Evolutionary conservation across 2,888 invertebrate species (phyloP).

Genomic region (Baccha elongata): DNA sequence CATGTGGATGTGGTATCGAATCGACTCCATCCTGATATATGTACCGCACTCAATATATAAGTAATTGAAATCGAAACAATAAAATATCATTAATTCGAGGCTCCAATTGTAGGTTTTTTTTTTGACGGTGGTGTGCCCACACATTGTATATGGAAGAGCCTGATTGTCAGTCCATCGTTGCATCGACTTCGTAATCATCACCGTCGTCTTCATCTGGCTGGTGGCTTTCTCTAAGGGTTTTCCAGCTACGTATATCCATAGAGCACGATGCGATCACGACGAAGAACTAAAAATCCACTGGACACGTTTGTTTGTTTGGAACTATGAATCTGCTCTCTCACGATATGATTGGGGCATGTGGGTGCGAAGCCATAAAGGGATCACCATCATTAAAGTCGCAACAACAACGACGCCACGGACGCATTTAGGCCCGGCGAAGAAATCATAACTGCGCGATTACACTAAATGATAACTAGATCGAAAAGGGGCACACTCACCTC

Average conservation of each 20-base stretch:
- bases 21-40: conserved; percentile 39
- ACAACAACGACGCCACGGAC: neutral
- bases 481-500: conserved; percentile 38
- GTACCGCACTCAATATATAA: conserved; percentile 69
- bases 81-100: conserved; percentile 74
- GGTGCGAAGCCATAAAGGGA: conserved; percentile 72
- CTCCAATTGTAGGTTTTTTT: conserved; percentile 72
- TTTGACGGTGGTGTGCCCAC: conserved; percentile 56
- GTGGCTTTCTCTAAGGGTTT: conserved; percentile 66
- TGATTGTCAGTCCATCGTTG: conserved; percentile 53
- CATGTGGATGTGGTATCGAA: conserved; percentile 5
- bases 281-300: conserved; percentile 41
- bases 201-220: conserved; percentile 3
- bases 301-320: conserved; percentile 53
- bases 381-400: conserved; percentile 67
- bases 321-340: conserved; percentile 66
- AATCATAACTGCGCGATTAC: conserved; percentile 71
- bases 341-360: conserved; percentile 60
- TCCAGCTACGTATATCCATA: conserved; percentile 51
- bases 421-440: conserved; percentile 38
- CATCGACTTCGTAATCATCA: conserved; percentile 34
- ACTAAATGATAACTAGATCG: conserved; percentile 73
- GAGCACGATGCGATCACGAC: conserved; percentile 65
- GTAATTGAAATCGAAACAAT: conserved; percentile 74
- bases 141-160: conserved; percentile 45